Evolutionary conservation across 2,888 invertebrate species (phyloP).

Genomic region (Hirudinaria manillensis): DNA sequence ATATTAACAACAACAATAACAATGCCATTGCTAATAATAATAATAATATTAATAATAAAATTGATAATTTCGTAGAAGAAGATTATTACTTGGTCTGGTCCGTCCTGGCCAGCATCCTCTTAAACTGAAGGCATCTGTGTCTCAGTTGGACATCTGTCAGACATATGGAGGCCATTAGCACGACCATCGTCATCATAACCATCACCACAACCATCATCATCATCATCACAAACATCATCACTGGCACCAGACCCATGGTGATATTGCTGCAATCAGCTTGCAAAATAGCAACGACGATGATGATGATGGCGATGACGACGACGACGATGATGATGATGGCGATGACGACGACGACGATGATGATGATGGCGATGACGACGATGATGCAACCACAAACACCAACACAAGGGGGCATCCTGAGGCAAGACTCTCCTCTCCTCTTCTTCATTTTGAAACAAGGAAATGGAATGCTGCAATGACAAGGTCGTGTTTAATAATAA

Average conservation of each 20-base stretch:
- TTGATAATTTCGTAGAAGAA: not conserved
- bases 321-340: not conserved
- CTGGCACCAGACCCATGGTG: not conserved
- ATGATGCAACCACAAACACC: not conserved
- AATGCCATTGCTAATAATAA: not conserved
- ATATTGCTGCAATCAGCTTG: too few species aligned
- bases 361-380: not conserved
- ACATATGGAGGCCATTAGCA: not conserved
- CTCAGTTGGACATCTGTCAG: not conserved
- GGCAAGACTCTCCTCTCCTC: not conserved
- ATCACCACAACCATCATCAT: too few species aligned
- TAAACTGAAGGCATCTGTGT: conserved; percentile 7
- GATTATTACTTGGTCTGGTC: not conserved
- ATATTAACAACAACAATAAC: not conserved
- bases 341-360: not conserved
- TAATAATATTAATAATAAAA: conserved; percentile 1
- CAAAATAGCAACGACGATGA: too few species aligned
- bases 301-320: not conserved
- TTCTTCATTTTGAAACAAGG: not conserved
- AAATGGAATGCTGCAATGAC: conserved; percentile 1
- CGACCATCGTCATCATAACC: too few species aligned
- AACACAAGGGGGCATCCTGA: not conserved
- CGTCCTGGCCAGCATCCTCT: not conserved
- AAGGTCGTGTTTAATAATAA: too few species aligned
- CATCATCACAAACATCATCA: too few species aligned